Conservation (phyloP, 2,888 invertebrate species). For the Trachelus tabidus region DNA sequence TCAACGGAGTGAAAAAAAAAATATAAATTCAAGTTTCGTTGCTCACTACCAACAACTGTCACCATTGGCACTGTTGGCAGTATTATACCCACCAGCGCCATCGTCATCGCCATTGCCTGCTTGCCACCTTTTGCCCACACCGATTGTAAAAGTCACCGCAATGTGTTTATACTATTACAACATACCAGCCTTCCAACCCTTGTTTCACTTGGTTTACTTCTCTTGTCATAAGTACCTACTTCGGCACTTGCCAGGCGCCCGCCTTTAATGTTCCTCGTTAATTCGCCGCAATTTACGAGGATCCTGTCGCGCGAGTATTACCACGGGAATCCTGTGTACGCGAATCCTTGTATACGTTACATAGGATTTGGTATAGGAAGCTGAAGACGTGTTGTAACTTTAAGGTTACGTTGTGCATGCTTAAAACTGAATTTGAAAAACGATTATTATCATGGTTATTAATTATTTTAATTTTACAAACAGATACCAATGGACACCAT, state of each 20-base stretch:
- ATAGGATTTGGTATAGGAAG: background rate
- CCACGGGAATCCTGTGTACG: background rate
- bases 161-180: background rate
- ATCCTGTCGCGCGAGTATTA: background rate
- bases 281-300: conserved; percentile 2
- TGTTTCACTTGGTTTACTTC: conserved; percentile 4
- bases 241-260: background rate
- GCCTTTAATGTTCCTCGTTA: conserved; percentile 2
- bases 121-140: conserved; percentile 1
- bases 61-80: background rate
- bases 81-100: background rate
- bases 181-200: background rate
- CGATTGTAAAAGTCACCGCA: conserved; percentile 9
- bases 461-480: background rate
- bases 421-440: background rate
- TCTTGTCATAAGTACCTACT: background rate
- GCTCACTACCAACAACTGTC: background rate
- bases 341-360: background rate
- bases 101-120: background rate
- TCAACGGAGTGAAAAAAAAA: conserved; percentile 3
- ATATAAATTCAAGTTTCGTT: background rate
- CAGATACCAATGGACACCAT: background rate
- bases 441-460: background rate
- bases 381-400: background rate
- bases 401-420: background rate